These are phyloP conservation scores for Blera fallax DNA, from an alignment of 2,888 invertebrate genomes.

Conservation along the genomic window DNA sequence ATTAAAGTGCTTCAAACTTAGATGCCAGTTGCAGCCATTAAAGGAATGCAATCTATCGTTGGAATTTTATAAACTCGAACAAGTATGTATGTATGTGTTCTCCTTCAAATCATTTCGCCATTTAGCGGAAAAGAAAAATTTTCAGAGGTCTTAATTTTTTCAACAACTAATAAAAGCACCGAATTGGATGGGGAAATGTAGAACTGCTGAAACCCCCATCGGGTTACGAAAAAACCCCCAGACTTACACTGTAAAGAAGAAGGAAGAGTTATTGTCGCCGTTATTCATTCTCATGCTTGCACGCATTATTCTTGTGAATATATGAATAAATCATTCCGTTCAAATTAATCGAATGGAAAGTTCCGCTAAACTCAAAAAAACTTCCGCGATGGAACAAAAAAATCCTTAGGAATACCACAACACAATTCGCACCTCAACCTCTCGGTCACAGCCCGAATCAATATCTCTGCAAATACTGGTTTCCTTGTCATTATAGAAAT, in stretches of 20 bases:
- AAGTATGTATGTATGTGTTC: too few relatives aligned
- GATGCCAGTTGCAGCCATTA: too few relatives aligned
- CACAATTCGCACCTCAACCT: conserved; percentile 22
- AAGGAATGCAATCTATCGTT: too few relatives aligned
- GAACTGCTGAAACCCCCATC: not conserved
- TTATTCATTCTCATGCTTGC: not conserved
- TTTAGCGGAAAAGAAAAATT: too few relatives aligned
- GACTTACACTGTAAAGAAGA: not conserved
- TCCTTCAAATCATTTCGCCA: too few relatives aligned
- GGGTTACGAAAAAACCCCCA: conserved; percentile 22
- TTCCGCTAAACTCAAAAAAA: conserved; percentile 33
- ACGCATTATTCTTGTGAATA: not conserved
- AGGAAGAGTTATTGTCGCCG: conserved; percentile 18
- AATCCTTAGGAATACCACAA: conserved; percentile 33
- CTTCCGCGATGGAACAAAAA: conserved; percentile 46
- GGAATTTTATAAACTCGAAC: too few relatives aligned
- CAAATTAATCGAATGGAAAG: not conserved
- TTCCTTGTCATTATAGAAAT: conserved; percentile 1
- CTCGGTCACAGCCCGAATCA: conserved; percentile 9
- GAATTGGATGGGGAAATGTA: conserved; percentile 22
- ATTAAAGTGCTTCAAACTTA: too few relatives aligned
- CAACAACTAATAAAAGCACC: not conserved
- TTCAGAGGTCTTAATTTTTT: too few relatives aligned
- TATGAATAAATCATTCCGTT: conserved; percentile 9
- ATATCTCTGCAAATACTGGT: conserved; percentile 9